A percentile compares a stretch with the other conserved stretches of the same genome.
Evolutionary conservation across 2,113 vertebrate genomes (phyloP).

Genomic region (Irena cyanogastra): DNA sequence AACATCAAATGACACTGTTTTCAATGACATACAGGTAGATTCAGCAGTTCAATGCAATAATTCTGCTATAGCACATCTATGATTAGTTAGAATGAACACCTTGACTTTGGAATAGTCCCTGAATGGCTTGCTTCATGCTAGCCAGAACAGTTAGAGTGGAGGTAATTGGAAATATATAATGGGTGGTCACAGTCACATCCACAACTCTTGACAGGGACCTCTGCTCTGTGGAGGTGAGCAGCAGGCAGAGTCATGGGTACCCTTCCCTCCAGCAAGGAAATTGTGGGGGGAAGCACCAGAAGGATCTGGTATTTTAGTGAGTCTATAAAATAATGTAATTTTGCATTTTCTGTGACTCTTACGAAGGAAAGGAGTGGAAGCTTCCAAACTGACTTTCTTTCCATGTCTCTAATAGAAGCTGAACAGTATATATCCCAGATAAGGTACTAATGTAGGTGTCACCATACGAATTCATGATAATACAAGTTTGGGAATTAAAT

Average conservation of each 20-base stretch:
- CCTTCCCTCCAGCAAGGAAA: neutral
- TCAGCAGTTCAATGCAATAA: neutral
- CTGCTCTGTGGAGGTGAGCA: neutral
- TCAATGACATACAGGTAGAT: neutral
- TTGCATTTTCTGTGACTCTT: neutral
- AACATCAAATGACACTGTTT: neutral
- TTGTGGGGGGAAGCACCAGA: neutral
- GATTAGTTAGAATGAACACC: neutral
- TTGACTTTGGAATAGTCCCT: neutral
- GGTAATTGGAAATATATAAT: neutral
- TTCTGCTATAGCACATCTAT: neutral
- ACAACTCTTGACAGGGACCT: neutral
- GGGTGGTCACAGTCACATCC: neutral
- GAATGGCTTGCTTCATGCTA: neutral
- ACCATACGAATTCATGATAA: neutral
- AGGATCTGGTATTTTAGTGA: neutral
- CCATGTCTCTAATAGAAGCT: neutral
- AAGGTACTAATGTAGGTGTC: neutral
- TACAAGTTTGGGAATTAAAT: neutral
- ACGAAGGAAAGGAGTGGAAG: neutral
- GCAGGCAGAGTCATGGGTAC: neutral
- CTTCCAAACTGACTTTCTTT: neutral
- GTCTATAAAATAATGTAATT: neutral
- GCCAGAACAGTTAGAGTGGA: neutral
- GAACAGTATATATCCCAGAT: neutral